These are phyloP conservation scores for Drosophila helvetica DNA, from an alignment of 2,888 invertebrate species.

Conservation along the genomic window DNA sequence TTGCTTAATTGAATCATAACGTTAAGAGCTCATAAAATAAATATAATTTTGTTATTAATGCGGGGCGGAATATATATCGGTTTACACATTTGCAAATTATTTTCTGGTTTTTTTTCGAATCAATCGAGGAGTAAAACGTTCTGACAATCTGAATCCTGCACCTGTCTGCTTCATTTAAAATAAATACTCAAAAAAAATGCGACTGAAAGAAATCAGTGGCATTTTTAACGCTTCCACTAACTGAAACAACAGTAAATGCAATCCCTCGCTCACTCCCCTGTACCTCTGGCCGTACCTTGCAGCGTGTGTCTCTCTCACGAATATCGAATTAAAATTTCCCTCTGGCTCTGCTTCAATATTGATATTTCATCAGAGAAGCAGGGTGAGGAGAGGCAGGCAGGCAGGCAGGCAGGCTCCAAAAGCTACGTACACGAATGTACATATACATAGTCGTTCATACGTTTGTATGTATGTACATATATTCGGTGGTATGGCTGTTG, in stretches of 20 bases:
- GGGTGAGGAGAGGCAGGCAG: not conserved
- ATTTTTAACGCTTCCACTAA: slow-evolving; percentile 55
- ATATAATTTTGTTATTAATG: not conserved
- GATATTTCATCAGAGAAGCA: slow-evolving; percentile 57
- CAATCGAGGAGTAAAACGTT: not conserved
- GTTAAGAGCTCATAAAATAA: not conserved
- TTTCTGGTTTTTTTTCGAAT: not conserved
- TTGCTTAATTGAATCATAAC: slow-evolving; percentile 32
- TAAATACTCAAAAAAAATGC: slow-evolving; percentile 43
- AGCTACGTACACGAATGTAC: slow-evolving; percentile 8
- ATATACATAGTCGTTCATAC: not conserved
- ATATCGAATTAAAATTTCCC: slow-evolving; percentile 64
- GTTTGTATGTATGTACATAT: not conserved
- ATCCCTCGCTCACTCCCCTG: slow-evolving; percentile 7
- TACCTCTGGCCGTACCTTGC: not conserved
- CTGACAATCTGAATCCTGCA: slow-evolving; percentile 24
- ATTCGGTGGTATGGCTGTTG: slow-evolving; percentile 43
- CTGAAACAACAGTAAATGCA: slow-evolving; percentile 37
- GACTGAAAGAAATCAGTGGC: slow-evolving; percentile 55
- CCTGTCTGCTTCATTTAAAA: slow-evolving; percentile 35
- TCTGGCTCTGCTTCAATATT: slow-evolving; percentile 53
- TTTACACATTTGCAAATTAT: slow-evolving; percentile 18
- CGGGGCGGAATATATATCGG: not conserved
- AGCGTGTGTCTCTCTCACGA: slow-evolving; percentile 36
- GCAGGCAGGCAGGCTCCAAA: slow-evolving; percentile 24